These are phyloP conservation scores for Phalloptychus januarius DNA, from an alignment of 2,797 vertebrate genomes.

Conservation along the genomic window DNA sequence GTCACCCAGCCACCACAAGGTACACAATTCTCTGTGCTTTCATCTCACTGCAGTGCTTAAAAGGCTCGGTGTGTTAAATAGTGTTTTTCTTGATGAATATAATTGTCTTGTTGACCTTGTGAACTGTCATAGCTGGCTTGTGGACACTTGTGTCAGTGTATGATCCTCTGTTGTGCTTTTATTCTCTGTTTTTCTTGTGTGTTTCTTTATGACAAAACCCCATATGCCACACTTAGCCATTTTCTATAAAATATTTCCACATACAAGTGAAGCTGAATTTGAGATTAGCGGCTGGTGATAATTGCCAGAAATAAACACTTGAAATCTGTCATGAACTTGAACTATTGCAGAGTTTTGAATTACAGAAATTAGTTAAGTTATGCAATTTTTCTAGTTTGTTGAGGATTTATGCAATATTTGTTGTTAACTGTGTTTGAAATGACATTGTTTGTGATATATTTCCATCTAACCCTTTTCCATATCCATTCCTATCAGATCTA, in stretches of 20 bases:
- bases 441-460: conserved; percentile 9
- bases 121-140: conserved; percentile 8
- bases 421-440: conserved; percentile 9
- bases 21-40: conserved; percentile 57
- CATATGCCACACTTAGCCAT: background rate
- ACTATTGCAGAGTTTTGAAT: background rate
- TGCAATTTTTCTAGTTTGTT: background rate
- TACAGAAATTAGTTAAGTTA: background rate
- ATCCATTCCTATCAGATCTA: conserved; percentile 50
- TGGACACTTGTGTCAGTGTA: background rate
- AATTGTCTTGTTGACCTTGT: conserved; percentile 4
- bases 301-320: background rate
- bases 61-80: conserved; percentile 16
- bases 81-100: conserved; percentile 21
- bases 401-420: background rate
- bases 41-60: background rate
- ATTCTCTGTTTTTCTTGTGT: background rate
- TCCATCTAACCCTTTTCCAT: conserved; percentile 37
- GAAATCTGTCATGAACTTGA: too few species aligned
- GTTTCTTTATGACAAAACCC: background rate
- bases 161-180: background rate
- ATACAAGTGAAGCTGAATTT: background rate
- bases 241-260: background rate
- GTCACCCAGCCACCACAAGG: conserved; percentile 93
- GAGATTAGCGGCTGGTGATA: background rate